Conservation (phyloP, 2,888 invertebrate genomes). For the Zele albiditarsus region DNA sequence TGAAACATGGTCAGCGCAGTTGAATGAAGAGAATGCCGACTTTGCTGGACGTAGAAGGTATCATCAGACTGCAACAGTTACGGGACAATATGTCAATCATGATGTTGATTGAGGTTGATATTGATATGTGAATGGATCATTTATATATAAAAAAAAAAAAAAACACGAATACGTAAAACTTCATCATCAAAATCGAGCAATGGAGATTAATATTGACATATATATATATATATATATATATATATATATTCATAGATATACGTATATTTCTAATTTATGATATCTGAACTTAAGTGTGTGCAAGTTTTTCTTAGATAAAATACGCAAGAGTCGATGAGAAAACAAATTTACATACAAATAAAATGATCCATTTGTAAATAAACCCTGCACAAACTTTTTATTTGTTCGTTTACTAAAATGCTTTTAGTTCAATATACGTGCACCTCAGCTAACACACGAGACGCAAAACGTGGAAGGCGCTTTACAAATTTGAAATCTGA, state of each 20-base stretch:
- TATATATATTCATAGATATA: too few relatives aligned
- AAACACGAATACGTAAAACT: background rate
- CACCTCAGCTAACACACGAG: too few relatives aligned
- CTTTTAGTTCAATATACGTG: too few relatives aligned
- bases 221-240: background rate
- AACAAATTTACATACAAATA: background rate
- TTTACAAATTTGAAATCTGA: too few relatives aligned
- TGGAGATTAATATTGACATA: background rate
- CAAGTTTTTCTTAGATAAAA: background rate
- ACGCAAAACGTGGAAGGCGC: too few relatives aligned
- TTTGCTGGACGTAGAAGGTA: slow-evolving; percentile 93
- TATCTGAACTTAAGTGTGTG: background rate
- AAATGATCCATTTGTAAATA: background rate
- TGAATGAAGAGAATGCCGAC: slow-evolving; percentile 96
- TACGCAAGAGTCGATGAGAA: background rate
- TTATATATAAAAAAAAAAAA: background rate
- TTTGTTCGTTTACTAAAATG: too few relatives aligned
- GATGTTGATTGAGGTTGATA: slow-evolving; percentile 58
- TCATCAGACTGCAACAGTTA: slow-evolving; percentile 91
- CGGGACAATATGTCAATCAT: slow-evolving; percentile 79
- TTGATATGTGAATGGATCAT: background rate
- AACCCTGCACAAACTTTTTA: background rate
- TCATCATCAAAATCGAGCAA: background rate
- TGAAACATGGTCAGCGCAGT: slow-evolving; percentile 86
- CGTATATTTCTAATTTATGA: too few relatives aligned